Evolutionary conservation across 2,797 vertebrate genomes (phyloP).

Genomic region (Lycodopsis pacificus): DNA sequence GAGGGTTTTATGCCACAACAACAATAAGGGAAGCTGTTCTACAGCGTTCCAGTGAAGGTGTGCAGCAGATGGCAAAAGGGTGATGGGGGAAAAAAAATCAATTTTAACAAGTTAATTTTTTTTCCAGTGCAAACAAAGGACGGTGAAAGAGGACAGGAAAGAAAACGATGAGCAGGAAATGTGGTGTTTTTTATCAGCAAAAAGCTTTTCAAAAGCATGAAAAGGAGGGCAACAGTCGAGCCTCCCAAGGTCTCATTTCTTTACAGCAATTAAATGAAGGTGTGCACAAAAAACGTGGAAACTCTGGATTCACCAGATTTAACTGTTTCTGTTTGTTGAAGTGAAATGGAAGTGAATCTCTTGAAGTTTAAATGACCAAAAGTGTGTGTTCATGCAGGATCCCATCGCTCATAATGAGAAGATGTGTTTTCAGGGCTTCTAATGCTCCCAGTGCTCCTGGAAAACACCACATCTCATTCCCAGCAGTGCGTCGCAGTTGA

Average conservation of each 20-base stretch:
- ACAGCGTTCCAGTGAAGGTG: slow-evolving; percentile 21
- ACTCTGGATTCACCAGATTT: not conserved
- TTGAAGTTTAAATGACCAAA: not conserved
- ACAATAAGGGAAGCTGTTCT: not conserved
- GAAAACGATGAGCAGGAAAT: not conserved
- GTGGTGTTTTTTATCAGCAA: not conserved
- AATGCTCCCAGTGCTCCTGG: slow-evolving; percentile 7
- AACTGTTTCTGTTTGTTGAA: not conserved
- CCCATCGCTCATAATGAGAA: not conserved
- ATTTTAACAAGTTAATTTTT: slow-evolving; percentile 20
- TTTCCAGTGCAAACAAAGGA: slow-evolving; percentile 17
- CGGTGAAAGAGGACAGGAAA: not conserved
- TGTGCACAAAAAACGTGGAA: not conserved
- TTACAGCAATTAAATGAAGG: slow-evolving; percentile 21
- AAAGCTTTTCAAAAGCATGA: not conserved
- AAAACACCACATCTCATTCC: slow-evolving; percentile 15
- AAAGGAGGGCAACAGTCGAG: not conserved
- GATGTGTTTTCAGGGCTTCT: slow-evolving; percentile 27
- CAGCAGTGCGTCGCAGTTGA: slow-evolving; percentile 39
- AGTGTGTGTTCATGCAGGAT: slow-evolving; percentile 1
- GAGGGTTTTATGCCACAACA: not conserved
- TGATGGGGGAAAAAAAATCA: not conserved
- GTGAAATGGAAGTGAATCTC: not conserved
- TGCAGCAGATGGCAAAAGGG: slow-evolving; percentile 1
- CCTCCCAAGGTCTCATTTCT: slow-evolving; percentile 28